Evolutionary conservation across 2,888 invertebrate species (phyloP), one percentile per base, ranked within the genome.

Genomic region (Patella pellucida): DNA sequence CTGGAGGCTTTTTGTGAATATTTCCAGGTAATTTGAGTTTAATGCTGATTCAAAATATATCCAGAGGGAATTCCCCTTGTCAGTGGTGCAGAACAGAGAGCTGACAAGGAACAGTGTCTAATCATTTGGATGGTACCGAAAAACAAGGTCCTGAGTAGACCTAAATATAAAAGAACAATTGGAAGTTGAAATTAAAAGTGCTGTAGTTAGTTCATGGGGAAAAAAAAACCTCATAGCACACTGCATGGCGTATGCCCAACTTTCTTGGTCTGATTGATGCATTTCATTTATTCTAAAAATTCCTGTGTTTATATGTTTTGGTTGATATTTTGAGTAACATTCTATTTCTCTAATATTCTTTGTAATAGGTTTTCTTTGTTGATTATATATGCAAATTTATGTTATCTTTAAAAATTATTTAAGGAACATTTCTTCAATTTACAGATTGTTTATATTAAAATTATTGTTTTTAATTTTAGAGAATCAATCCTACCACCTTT

Each of bases 1-100:
- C 74, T 78, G 7, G 79, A 85, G 15, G 76, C 82, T 11, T 87
- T 89, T 76, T 87, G 85, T 78, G 73, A 83, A 50, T 90, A 90
- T 80, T 83, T 89, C 62, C 87, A 87, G 85, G 90, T 90, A 78
- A 73, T 77, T 62, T 52, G n/a, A 73, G n/a, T 50, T 41, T 12
- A 1, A 7, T 27, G 16, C 50, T 23, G 5, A 27, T 15, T 16
- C 23, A n/a, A 62, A n/a, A 27, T 2, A 62, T n/a, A 19, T n/a
- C 14, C 19, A 41, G 9, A 41, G 41, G 41, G 41, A 1, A 41
- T 41, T 41, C 41, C 41, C 41, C 9, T 41, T 41, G 9, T 41
- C 41, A 41, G 41, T 41, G 9, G 9, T 41, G 7, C 41, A 41
- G 41, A 41, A 41, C 41, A 7, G n/a, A 9, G n/a, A 7, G 62